phyloP scores from a whole-genome alignment of 1,140 invertebrate genomes.

The Onthophagus taurus region DNA sequence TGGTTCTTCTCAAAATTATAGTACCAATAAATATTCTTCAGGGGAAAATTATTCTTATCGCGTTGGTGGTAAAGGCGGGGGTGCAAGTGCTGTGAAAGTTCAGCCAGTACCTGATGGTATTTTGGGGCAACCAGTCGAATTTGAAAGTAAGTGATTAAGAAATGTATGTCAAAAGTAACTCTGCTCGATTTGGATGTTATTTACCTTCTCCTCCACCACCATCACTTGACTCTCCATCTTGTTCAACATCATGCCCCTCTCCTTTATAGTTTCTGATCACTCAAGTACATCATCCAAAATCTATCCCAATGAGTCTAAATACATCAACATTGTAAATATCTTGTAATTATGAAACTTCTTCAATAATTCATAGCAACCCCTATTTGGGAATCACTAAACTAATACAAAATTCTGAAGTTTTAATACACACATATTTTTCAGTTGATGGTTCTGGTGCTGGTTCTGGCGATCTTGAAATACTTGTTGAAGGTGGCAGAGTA shows the following conservation, averaged over 20 bases:
- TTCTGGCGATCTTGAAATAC: slow-evolving; percentile 91
- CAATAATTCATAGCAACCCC: no score
- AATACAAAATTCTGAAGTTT: neutral
- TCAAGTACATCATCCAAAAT: no score
- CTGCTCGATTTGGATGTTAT: neutral
- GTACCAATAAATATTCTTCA: slow-evolving; percentile 21
- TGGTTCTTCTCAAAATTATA: slow-evolving; percentile 28
- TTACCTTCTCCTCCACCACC: no score
- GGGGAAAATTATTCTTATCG: slow-evolving; percentile 21
- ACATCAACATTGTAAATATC: no score
- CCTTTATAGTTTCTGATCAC: no score
- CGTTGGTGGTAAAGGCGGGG: slow-evolving; percentile 24
- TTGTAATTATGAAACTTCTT: no score
- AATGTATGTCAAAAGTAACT: neutral
- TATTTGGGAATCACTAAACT: no score
- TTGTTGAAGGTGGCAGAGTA: slow-evolving; percentile 91
- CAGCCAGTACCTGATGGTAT: slow-evolving; percentile 75
- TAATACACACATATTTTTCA: slow-evolving; percentile 36
- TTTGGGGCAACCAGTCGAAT: slow-evolving; percentile 83
- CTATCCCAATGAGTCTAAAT: no score
- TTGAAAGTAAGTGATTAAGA: slow-evolving; percentile 73
- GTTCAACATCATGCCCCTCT: no score
- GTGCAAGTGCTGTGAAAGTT: slow-evolving; percentile 74
- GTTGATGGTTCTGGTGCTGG: slow-evolving; percentile 93
- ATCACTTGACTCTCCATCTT: no score